Base-by-base conservation (phyloP, 2,113 vertebrate genomes). In the Mus musculus region DNA sequence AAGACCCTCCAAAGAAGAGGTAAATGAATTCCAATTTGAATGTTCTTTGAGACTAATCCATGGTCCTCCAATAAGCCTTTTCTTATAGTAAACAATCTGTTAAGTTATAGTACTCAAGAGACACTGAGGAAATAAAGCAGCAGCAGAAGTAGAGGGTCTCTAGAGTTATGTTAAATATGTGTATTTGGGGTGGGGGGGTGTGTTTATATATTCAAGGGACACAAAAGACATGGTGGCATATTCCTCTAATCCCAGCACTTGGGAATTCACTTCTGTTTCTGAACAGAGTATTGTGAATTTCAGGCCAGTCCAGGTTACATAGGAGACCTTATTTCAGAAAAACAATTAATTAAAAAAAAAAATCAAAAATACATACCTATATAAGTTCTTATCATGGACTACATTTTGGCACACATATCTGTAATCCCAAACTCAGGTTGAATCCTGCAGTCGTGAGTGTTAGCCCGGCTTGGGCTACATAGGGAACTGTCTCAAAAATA, bases 1-100 rank as follows among this genome's bases (percentile, higher is more conserved):
- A 67, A 36, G 97, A 97, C 67, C 87, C 89, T 65, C 90, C 95
- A 36, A 26, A 87, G n/a, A 92, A 98, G 90, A 98, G 99, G 99
- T 99, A 97, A 98, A 96, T 69, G 12, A 76, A 52, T 30, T 95
- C n/a, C 61, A 78, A 72, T 65, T 88, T 61, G 42, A 95, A 3
- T 88, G 3, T 9, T 84, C 11, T 95, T 86, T 49, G 4, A 52
- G 76, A 52, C 49, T 61, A 24, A 17, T 46, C 73, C 94, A 39
- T 96, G 77, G 88, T 92, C 91, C 16, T 90, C 54, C 39, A 89
- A 3, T 88, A 72, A 71, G 42, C 46, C 76, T 96, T 89, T 89
- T 77, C 12, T 88, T 92, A 49, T 72, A 91, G 26, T 90, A n/a
- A 93, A 65, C 75, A 26, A 49, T 73, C 3, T 20, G 28, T 65